Evolutionary conservation across 2,113 vertebrate species (phyloP).

Genomic region (Chauna torquata): DNA sequence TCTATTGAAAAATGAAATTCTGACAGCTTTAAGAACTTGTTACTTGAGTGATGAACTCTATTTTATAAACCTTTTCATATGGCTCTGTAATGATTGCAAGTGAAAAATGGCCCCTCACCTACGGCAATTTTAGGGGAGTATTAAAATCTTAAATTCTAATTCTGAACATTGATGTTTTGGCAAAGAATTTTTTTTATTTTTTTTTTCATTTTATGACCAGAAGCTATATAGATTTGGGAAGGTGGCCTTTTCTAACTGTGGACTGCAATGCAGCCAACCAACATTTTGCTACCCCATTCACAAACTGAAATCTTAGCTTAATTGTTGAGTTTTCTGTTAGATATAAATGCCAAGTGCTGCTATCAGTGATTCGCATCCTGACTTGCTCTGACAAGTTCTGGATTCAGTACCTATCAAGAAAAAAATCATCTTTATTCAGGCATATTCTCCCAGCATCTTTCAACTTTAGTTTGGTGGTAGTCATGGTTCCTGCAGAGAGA

Average conservation of each 20-base stretch:
- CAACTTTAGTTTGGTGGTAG: background rate
- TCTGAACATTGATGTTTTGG: background rate
- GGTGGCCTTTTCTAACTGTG: background rate
- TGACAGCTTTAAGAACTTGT: background rate
- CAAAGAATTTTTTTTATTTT: background rate
- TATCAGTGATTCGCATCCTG: background rate
- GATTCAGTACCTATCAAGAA: background rate
- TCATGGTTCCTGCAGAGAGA: background rate
- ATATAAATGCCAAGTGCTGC: background rate
- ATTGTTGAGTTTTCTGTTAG: background rate
- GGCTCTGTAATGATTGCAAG: background rate
- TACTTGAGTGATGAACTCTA: background rate
- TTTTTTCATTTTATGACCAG: background rate
- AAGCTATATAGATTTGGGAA: background rate
- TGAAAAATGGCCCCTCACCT: background rate
- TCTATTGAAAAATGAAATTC: background rate
- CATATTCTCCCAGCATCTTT: background rate
- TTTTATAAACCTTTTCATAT: background rate
- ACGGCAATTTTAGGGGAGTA: background rate
- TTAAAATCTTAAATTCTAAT: background rate
- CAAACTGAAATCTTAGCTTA: background rate
- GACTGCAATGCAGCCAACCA: background rate
- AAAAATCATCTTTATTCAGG: background rate
- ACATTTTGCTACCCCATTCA: background rate
- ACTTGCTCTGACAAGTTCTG: background rate